Evolutionary conservation across 2,113 vertebrate species (phyloP).

Genomic region (Charina bottae): DNA sequence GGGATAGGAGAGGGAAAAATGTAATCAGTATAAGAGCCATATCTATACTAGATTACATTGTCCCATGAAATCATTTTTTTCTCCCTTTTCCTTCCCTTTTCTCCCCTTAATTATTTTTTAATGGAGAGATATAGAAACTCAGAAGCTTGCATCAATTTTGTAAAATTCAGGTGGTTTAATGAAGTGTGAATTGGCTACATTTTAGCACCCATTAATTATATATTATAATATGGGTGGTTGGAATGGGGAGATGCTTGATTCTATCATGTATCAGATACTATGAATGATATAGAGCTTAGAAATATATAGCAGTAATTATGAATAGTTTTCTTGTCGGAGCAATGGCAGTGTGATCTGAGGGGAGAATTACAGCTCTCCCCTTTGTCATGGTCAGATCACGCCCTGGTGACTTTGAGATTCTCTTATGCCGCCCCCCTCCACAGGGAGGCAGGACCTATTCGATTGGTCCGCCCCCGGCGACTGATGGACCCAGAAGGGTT

Average conservation of each 20-base stretch:
- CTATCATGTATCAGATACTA: background rate
- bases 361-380: too few relatives aligned
- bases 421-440: too few relatives aligned
- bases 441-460: too few relatives aligned
- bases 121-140: background rate
- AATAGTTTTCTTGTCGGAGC: too few relatives aligned
- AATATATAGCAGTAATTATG: background rate
- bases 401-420: too few relatives aligned
- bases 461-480: too few relatives aligned
- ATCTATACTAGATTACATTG: background rate
- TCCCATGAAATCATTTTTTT: background rate
- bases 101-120: background rate
- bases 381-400: too few relatives aligned
- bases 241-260: background rate
- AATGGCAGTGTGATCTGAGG: too few relatives aligned
- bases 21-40: background rate
- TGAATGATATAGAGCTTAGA: background rate
- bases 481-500: too few relatives aligned
- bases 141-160: background rate
- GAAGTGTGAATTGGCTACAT: background rate
- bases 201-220: background rate
- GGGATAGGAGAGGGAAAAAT: background rate
- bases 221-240: background rate
- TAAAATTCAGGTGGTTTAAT: background rate
- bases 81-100: background rate